Base-by-base conservation (phyloP, 2,797 vertebrate species). In the Esox masquinongy region DNA sequence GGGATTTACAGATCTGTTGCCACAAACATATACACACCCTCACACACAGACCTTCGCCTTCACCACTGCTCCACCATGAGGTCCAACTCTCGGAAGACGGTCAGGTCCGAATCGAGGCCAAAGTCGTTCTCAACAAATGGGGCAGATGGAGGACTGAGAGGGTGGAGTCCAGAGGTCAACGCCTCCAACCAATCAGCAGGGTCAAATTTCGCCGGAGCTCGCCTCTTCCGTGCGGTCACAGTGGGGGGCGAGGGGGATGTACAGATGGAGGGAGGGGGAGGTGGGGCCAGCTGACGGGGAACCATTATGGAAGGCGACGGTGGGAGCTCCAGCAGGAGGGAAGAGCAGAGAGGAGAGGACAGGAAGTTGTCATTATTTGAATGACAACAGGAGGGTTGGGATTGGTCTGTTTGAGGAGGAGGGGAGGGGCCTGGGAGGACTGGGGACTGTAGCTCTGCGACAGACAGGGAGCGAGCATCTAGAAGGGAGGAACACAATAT, bases 111-210 rank as follows among this genome's bases (percentile, higher is more conserved):
- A 82, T 96, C 94, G 81, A 97, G 94, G 79, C 94, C 92, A 79
- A 97, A 93, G 87, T 97, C 96, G 14, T 91, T 88, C 77, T 95
- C 95, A 31, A 96, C 93, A 80, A 97, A 96, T 14, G 96, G 96
- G 49, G 95, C 91, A 1, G 88, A 74, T 0, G 92, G 93, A 0
- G 95, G 93, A 56, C 93, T 90, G 68, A 94, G 80, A 43, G 95
- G 86, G 56, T 92, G 87, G 73, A 96, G 88, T 80, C 95, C 93
- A 15, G 92, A 88, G 2, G 95, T 95, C 81, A 97, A 91, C 7
- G 93, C 93, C 80, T 97, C 96, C 16, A 97, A 92, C 96, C 96
- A 97, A 81, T 97, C 96, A 0, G 93, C 94, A 0, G 96, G 94
- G 4, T 96, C 96, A 19, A 95, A 95, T 15, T 87, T 69, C 3